Percentiles rank a stretch among this genome's conserved stretches.
Conservation (phyloP, 2,113 vertebrate genomes). For the Alosa alosa region DNA sequence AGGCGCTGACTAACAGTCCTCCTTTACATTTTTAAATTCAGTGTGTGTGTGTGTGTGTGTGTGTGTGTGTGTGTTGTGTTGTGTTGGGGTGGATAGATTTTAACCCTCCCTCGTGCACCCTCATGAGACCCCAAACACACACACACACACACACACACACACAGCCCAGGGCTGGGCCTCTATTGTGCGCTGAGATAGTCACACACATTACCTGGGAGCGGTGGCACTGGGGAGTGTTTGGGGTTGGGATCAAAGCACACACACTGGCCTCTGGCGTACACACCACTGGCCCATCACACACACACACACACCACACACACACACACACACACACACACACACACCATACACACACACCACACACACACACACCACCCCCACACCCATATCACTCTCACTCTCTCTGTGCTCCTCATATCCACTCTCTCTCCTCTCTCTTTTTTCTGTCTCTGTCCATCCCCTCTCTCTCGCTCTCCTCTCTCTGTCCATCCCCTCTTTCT, state of each 20-base stretch:
- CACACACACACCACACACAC: background rate
- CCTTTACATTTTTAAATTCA: slow-evolving; percentile 8
- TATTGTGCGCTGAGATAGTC: background rate
- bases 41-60: background rate
- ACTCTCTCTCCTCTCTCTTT: slow-evolving; percentile 21
- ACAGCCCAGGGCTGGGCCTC: background rate
- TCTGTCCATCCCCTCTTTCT: background rate
- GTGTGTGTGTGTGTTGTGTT: slow-evolving; percentile 20
- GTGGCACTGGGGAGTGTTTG: slow-evolving; percentile 1
- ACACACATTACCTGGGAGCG: slow-evolving; percentile 3
- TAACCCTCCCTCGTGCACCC: background rate
- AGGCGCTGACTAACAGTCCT: too few relatives aligned
- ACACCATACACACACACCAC: background rate
- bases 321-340: slow-evolving; percentile 9
- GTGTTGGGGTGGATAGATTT: background rate
- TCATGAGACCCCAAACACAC: background rate
- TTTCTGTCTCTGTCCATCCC: background rate
- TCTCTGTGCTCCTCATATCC: background rate
- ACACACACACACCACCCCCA: background rate
- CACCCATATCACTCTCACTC: background rate
- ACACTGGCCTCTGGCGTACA: background rate
- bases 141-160: slow-evolving; percentile 1
- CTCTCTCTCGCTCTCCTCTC: too few relatives aligned
- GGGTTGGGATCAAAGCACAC: background rate
- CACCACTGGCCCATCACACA: background rate